phyloP scores from a whole-genome alignment of 2,797 vertebrate genomes.

The Phyllotis vaccarum region DNA sequence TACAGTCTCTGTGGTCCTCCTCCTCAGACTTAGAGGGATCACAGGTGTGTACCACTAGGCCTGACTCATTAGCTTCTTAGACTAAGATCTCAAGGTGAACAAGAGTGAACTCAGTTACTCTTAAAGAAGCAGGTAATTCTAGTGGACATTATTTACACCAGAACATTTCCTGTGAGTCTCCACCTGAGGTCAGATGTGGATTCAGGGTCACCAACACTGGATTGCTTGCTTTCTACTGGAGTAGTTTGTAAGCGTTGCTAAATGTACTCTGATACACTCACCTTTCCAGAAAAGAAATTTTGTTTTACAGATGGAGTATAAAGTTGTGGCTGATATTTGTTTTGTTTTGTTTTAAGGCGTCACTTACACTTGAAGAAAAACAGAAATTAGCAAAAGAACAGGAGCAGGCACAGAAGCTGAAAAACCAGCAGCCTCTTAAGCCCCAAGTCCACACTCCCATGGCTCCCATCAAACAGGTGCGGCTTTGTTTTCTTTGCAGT shows the following conservation, averaged over 20 bases:
- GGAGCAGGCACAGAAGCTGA: slow-evolving; percentile 97
- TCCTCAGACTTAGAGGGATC: too few relatives aligned
- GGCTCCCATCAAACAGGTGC: slow-evolving; percentile 90
- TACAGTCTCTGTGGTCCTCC: not conserved
- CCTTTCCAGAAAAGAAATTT: slow-evolving; percentile 18
- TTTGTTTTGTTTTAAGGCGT: slow-evolving; percentile 89
- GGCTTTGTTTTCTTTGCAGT: not conserved
- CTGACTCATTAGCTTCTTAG: not conserved
- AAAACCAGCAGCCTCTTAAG: slow-evolving; percentile 95
- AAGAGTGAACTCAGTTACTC: slow-evolving; percentile 40
- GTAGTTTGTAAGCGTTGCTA: not conserved
- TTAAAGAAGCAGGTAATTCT: not conserved
- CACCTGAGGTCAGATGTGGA: not conserved
- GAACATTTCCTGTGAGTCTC: not conserved
- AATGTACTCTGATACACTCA: not conserved
- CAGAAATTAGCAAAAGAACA: slow-evolving; percentile 98
- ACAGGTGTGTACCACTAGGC: too few relatives aligned
- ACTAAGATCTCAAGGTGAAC: slow-evolving; percentile 20
- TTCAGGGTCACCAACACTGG: not conserved
- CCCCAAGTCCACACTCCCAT: slow-evolving; percentile 91
- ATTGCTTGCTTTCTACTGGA: not conserved
- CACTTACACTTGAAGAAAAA: slow-evolving; percentile 98
- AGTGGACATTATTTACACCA: not conserved
- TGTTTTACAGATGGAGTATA: slow-evolving; percentile 48
- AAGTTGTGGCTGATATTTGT: slow-evolving; percentile 38